Conservation (phyloP, 2,888 invertebrate species). For the Pseudolycoriella hygida region DNA sequence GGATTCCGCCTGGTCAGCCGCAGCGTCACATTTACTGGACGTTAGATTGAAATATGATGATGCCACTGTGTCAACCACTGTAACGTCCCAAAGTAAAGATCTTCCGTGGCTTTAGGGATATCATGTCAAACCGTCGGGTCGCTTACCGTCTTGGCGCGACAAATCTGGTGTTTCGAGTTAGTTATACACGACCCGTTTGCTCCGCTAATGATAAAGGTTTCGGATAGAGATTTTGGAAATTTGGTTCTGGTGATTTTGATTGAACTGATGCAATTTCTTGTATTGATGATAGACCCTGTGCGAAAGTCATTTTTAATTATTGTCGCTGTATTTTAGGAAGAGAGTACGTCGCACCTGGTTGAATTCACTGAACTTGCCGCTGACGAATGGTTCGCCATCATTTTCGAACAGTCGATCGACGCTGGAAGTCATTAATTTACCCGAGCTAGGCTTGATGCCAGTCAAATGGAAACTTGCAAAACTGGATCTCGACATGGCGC, state of each 20-base stretch:
- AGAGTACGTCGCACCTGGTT: slow-evolving; percentile 8
- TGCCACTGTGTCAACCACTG: no score
- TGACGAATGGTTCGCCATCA: slow-evolving; percentile 50
- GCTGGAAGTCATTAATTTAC: slow-evolving; percentile 73
- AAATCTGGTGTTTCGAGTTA: no score
- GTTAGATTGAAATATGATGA: no score
- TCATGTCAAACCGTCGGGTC: no score
- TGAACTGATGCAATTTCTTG: slow-evolving; percentile 27
- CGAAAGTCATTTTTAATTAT: no score
- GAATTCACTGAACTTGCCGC: slow-evolving; percentile 47
- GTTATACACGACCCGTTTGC: slow-evolving; percentile 35
- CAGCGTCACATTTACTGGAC: no score
- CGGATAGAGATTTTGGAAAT: slow-evolving; percentile 21
- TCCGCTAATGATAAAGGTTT: neutral
- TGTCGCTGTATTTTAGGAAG: no score
- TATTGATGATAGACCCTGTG: slow-evolving; percentile 39
- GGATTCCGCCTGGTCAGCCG: no score
- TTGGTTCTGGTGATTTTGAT: slow-evolving; percentile 20
- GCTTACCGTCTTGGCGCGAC: no score
- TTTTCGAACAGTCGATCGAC: slow-evolving; percentile 78
- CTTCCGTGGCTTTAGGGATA: no score
- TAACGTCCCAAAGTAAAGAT: no score
- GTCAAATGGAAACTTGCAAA: slow-evolving; percentile 80
- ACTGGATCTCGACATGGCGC: slow-evolving; percentile 59
- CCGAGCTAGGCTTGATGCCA: slow-evolving; percentile 54